Conservation (phyloP, 2,113 vertebrate genomes). For the Pipra filicauda region DNA sequence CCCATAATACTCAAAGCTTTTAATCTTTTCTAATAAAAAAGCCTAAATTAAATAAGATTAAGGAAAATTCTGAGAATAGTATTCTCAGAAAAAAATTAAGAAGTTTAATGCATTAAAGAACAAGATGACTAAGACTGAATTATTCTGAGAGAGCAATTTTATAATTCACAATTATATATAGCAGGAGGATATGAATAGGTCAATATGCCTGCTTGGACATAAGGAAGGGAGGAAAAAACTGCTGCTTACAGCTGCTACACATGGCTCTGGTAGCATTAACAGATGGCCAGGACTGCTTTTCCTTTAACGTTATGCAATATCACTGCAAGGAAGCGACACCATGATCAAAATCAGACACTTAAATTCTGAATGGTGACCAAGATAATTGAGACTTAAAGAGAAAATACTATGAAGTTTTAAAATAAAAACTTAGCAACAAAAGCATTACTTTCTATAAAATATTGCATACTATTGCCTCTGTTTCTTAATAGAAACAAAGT, state of each 20-base stretch:
- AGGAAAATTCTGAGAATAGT: neutral
- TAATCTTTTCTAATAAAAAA: neutral
- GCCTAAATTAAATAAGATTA: neutral
- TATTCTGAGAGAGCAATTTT: neutral
- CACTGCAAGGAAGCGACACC: neutral
- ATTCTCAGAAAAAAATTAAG: neutral
- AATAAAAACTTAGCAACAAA: neutral
- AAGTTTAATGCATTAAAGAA: neutral
- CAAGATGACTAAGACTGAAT: neutral
- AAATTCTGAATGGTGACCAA: neutral
- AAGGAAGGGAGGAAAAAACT: conserved; percentile 32
- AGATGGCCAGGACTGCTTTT: conserved; percentile 30
- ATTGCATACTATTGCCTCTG: neutral
- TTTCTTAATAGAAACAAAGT: neutral
- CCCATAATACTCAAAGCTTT: neutral
- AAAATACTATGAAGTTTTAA: neutral
- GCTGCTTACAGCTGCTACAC: conserved; percentile 41
- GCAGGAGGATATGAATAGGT: neutral
- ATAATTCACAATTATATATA: neutral
- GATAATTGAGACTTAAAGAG: neutral
- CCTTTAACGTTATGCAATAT: neutral
- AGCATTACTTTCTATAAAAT: neutral
- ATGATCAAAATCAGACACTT: neutral
- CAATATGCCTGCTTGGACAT: neutral
- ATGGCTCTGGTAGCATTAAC: conserved; percentile 15